phyloP scores from a whole-genome alignment of 2,797 vertebrate species.

The Tadarida brasiliensis region DNA sequence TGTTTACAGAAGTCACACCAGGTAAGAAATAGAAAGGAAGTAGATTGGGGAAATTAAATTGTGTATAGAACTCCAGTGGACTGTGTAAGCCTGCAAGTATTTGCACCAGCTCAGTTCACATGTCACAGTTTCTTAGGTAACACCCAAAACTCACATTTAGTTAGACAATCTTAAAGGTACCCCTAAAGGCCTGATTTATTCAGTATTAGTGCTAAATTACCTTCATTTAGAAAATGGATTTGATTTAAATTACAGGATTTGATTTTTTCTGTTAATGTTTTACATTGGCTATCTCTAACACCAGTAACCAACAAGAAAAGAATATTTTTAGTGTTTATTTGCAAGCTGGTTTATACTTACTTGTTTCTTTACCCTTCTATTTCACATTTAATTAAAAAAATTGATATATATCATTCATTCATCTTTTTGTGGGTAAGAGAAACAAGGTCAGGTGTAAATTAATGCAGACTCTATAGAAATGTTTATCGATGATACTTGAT shows the following conservation, averaged over 20 bases:
- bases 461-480: not conserved
- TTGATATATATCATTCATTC: not conserved
- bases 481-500: not conserved
- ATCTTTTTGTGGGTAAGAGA: not conserved
- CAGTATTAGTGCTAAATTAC: not conserved
- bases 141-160: not conserved
- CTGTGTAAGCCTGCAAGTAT: not conserved
- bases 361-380: constrained; percentile 4
- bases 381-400: not conserved
- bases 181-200: not conserved
- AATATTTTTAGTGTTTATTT: constrained; percentile 43
- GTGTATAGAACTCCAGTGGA: not conserved
- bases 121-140: constrained; percentile 1
- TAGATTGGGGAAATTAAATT: not conserved
- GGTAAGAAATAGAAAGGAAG: not conserved
- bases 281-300: not conserved
- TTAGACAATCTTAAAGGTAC: not conserved
- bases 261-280: constrained; percentile 31
- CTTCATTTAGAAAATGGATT: constrained; percentile 11
- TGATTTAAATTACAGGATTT: constrained; percentile 12
- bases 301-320: not conserved
- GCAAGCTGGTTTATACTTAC: not conserved
- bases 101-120: not conserved
- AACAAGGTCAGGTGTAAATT: constrained; percentile 9
- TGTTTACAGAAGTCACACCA: not conserved